phyloP scores from a whole-genome alignment of 2,113 vertebrate species.

The Dipodomys stephensi region DNA sequence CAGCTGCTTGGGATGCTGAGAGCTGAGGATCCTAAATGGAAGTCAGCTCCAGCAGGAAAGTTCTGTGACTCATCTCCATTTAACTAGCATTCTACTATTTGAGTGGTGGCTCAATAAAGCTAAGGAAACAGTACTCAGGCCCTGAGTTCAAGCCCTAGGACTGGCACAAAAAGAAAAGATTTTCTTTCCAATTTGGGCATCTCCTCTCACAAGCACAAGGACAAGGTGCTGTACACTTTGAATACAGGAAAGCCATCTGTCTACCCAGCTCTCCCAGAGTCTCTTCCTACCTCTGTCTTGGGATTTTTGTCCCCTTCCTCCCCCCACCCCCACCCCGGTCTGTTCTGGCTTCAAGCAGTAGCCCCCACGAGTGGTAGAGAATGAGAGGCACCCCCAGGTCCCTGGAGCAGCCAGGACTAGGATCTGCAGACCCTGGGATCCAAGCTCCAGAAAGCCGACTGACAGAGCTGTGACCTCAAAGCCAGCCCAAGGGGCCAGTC shows the following conservation, averaged over 20 bases:
- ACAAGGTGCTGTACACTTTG: neutral
- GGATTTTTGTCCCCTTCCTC: neutral
- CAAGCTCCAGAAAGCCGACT: neutral
- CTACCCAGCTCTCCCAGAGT: neutral
- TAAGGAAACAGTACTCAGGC: too few relatives aligned
- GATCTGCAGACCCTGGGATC: neutral
- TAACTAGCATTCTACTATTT: too few relatives aligned
- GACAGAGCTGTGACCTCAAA: neutral
- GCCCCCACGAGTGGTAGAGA: neutral
- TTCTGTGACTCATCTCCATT: too few relatives aligned
- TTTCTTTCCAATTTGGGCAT: neutral
- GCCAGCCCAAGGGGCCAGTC: neutral
- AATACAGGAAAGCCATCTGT: neutral
- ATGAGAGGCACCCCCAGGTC: neutral
- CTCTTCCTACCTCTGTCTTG: neutral
- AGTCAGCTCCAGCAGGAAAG: too few relatives aligned
- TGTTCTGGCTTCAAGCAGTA: neutral
- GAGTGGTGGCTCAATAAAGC: too few relatives aligned
- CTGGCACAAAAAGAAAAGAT: too few relatives aligned
- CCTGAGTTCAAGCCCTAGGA: too few relatives aligned
- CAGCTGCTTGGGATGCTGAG: too few relatives aligned
- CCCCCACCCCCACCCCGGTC: neutral
- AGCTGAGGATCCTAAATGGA: too few relatives aligned
- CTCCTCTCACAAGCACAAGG: neutral
- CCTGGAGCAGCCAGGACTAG: neutral